Conservation (phyloP, 2,888 invertebrate species). For the Teinopalpus imperialis region DNA sequence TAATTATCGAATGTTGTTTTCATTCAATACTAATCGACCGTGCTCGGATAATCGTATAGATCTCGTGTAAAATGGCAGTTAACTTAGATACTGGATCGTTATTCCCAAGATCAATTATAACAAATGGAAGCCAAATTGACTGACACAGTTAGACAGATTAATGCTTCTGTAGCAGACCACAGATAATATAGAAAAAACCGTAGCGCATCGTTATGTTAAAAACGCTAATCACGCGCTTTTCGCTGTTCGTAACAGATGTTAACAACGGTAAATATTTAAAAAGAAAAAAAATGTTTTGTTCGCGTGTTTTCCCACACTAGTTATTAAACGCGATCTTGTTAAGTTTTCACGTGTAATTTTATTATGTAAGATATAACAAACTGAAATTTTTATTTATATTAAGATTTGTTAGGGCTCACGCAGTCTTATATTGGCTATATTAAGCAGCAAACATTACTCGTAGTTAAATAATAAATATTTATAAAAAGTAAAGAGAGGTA, state of each 20-base stretch:
- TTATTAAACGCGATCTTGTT: conserved; percentile 50
- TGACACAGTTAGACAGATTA: conserved; percentile 36
- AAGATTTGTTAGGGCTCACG: conserved; percentile 7
- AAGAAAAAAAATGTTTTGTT: conserved; percentile 33
- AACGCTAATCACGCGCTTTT: conserved; percentile 39
- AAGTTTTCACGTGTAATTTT: conserved; percentile 34
- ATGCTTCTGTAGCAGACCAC: conserved; percentile 63
- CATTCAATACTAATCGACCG: conserved; percentile 23
- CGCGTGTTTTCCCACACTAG: conserved; percentile 65
- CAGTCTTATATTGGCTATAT: no score
- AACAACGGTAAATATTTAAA: conserved; percentile 59
- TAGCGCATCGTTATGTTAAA: conserved; percentile 49
- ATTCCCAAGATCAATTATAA: conserved; percentile 38
- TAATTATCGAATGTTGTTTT: conserved; percentile 22
- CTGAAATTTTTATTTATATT: conserved; percentile 9
- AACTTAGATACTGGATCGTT: conserved; percentile 35
- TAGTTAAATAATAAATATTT: no score
- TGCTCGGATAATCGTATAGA: conserved; percentile 15
- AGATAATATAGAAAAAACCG: conserved; percentile 67
- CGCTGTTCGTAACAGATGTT: conserved; percentile 42
- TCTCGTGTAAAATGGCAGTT: conserved; percentile 45
- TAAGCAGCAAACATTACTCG: no score
- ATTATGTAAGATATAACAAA: conserved; percentile 10
- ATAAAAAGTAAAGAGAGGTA: no score
- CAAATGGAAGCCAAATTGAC: conserved; percentile 57